Evolutionary conservation across 2,113 vertebrate species (phyloP).

Genomic region (Syrmaticus mikado): DNA sequence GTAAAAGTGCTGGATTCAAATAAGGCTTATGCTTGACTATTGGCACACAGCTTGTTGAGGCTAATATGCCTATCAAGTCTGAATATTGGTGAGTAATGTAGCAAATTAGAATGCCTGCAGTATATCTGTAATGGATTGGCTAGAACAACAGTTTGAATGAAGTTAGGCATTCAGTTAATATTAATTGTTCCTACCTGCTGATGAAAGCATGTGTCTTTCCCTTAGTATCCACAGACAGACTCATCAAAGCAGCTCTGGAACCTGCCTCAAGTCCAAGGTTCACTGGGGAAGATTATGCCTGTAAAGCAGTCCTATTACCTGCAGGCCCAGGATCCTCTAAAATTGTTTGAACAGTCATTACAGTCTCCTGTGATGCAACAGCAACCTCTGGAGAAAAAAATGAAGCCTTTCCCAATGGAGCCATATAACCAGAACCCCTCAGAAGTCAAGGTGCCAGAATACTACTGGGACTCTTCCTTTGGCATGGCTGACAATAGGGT

Average conservation of each 20-base stretch:
- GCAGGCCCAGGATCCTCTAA: constrained; percentile 89
- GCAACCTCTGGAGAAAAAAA: constrained; percentile 93
- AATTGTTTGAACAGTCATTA: constrained; percentile 90
- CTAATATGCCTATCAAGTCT: background rate
- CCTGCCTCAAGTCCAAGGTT: constrained; percentile 87
- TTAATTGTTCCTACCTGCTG: background rate
- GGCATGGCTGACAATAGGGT: constrained; percentile 83
- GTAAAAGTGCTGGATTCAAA: background rate
- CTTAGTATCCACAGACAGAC: constrained; percentile 90
- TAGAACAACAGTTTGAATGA: background rate
- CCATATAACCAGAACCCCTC: constrained; percentile 86
- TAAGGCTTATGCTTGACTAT: background rate
- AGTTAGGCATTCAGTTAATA: background rate
- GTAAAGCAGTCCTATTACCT: constrained; percentile 90
- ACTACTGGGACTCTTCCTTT: constrained; percentile 93
- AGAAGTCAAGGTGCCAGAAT: constrained; percentile 91
- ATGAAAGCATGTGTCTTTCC: background rate
- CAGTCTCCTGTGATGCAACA: constrained; percentile 84
- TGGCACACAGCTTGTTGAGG: background rate
- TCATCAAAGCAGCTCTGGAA: constrained; percentile 93
- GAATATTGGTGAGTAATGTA: background rate
- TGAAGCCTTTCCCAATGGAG: constrained; percentile 91
- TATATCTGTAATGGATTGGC: fast-evolving
- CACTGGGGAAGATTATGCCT: constrained; percentile 90
- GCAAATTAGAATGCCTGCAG: background rate